Evolutionary conservation across 2,888 invertebrate species (phyloP).

Genomic region (Coenonympha arcania): DNA sequence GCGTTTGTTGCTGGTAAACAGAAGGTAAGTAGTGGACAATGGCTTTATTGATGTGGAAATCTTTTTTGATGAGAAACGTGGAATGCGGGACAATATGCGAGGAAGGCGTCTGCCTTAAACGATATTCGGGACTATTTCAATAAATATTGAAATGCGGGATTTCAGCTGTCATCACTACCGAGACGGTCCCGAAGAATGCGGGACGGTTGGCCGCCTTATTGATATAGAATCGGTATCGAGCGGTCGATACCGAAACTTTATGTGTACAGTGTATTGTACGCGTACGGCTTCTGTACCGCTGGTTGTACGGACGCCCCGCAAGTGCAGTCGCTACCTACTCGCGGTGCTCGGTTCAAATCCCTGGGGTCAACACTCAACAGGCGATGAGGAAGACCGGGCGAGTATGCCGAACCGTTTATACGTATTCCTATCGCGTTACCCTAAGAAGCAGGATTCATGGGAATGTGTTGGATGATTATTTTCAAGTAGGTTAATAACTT

Average conservation of each 20-base stretch:
- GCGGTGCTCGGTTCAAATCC: slow-evolving; percentile 40
- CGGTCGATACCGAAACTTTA: slow-evolving; percentile 52
- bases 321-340: slow-evolving; percentile 40
- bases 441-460: background rate
- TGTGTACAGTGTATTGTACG: slow-evolving; percentile 21
- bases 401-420: slow-evolving; percentile 14
- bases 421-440: slow-evolving; percentile 11
- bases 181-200: no score
- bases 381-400: slow-evolving; percentile 30
- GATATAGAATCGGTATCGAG: slow-evolving; percentile 14
- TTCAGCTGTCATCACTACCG: no score
- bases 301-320: slow-evolving; percentile 49
- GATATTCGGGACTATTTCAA: no score
- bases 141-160: no score
- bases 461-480: background rate
- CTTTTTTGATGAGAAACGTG: no score
- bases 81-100: no score
- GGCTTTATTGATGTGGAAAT: no score
- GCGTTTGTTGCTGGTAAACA: no score
- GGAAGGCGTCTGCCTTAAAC: no score
- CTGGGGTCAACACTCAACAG: slow-evolving; percentile 40
- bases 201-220: no score
- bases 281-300: slow-evolving; percentile 50
- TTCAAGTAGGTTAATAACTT: no score
- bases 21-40: no score